A percentile compares a stretch with the other conserved stretches of the same genome.
Conservation (phyloP, 2,888 invertebrate species). For the Auanema sp. region DNA sequence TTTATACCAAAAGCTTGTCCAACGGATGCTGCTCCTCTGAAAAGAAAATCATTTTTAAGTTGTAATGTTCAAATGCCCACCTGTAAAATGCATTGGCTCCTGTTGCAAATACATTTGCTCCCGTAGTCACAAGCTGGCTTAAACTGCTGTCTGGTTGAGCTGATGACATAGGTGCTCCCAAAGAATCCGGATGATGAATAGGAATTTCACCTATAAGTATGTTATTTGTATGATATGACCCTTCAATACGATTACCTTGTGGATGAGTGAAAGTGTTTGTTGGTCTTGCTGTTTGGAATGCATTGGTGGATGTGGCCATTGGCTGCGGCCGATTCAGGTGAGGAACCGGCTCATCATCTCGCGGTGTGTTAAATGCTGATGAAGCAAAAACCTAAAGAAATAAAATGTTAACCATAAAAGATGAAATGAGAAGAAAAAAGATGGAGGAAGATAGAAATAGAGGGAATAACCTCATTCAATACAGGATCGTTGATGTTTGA, state of each 20-base stretch:
- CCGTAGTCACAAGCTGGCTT: constrained; percentile 31
- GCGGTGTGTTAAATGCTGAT: constrained; percentile 2
- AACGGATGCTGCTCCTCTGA: constrained; percentile 40
- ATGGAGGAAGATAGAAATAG: too few species aligned
- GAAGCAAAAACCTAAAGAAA: constrained; percentile 16
- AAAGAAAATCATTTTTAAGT: constrained; percentile 5
- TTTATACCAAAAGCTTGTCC: constrained; percentile 41
- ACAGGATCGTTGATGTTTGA: constrained; percentile 20
- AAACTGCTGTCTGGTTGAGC: constrained; percentile 17
- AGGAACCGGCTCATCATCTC: constrained; percentile 17
- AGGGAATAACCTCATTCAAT: constrained; percentile 12
- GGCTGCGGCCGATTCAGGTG: constrained; percentile 10
- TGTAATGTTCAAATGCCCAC: constrained; percentile 14
- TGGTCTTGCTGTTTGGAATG: too few species aligned
- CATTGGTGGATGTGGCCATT: too few species aligned
- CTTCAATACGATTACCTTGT: too few species aligned
- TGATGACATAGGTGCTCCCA: constrained; percentile 3
- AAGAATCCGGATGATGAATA: constrained; percentile 15
- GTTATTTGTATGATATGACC: too few species aligned
- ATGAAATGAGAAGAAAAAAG: too few species aligned
- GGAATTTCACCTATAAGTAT: constrained; percentile 18
- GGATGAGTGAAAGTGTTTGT: too few species aligned
- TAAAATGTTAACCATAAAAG: background rate
- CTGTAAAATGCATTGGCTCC: constrained; percentile 41
- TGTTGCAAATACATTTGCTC: constrained; percentile 40